Percentiles rank a stretch among this genome's conserved stretches.
These are phyloP conservation scores for Cotesia chilonis DNA, from an alignment of 1,140 invertebrate genomes.

Conservation along the genomic window DNA sequence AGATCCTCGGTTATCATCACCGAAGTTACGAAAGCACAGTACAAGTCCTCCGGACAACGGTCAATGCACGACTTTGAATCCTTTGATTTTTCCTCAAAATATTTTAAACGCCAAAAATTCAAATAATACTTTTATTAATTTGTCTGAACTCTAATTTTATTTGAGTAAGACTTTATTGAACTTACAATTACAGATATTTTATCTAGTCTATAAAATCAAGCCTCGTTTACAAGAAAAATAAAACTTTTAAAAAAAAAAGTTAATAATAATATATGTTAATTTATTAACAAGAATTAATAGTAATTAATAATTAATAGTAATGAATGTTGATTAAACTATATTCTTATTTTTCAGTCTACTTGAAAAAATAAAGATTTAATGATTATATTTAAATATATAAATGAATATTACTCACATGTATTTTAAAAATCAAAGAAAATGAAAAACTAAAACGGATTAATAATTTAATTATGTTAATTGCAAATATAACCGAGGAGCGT, in stretches of 20 bases:
- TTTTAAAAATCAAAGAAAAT: neutral
- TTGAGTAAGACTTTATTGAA: conserved; percentile 24
- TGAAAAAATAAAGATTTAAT: neutral
- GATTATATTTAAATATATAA: conserved; percentile 7
- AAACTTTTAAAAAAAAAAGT: neutral
- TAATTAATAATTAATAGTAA: neutral
- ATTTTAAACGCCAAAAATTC: conserved; percentile 49
- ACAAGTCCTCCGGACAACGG: conserved; percentile 54
- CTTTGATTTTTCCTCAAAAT: conserved; percentile 59
- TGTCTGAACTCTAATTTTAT: conserved; percentile 32
- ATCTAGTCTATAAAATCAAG: conserved; percentile 13
- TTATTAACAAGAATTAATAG: neutral
- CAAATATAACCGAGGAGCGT: no score
- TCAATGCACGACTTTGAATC: conserved; percentile 48
- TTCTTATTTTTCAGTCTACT: no score
- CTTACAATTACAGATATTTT: conserved; percentile 25
- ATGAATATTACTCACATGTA: neutral
- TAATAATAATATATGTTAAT: conserved; percentile 2
- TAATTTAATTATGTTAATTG: no score
- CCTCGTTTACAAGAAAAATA: conserved; percentile 15
- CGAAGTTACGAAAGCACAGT: conserved; percentile 56
- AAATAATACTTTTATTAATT: conserved; percentile 38
- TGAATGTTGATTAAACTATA: no score
- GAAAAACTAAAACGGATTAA: no score
- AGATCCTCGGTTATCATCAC: conserved; percentile 67